Evolutionary conservation across 1,140 invertebrate species (phyloP).

Genomic region (Tigriopus japonicus): DNA sequence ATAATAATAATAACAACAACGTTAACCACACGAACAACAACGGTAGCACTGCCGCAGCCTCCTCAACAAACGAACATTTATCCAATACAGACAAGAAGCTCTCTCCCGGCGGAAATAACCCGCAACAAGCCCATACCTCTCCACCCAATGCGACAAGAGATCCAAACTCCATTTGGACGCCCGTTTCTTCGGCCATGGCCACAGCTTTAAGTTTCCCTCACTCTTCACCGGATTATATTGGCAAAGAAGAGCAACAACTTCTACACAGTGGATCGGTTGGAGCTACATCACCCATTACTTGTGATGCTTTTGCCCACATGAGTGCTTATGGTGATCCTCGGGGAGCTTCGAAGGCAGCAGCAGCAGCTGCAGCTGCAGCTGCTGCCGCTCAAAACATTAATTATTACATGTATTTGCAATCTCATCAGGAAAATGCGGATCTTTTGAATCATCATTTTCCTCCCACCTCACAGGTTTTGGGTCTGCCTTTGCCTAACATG

Average conservation of each 20-base stretch:
- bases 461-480: too few species aligned
- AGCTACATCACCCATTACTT: too few species aligned
- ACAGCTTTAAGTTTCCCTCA: too few species aligned
- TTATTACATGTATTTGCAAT: conserved; percentile 14
- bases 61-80: background rate
- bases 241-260: too few species aligned
- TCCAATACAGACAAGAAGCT: background rate
- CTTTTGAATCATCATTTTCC: too few species aligned
- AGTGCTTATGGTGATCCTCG: too few species aligned
- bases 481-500: too few species aligned
- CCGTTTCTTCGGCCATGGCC: background rate
- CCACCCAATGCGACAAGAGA: background rate
- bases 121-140: background rate
- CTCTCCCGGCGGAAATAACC: background rate
- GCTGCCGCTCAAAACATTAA: conserved; percentile 3
- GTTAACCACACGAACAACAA: background rate
- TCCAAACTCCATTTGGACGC: background rate
- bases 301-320: too few species aligned
- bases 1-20: conserved; percentile 5
- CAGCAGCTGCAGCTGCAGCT: background rate
- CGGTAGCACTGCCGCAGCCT: background rate
- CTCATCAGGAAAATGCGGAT: background rate
- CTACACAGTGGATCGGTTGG: too few species aligned
- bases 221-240: too few species aligned
- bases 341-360: background rate